Evolutionary conservation across 2,797 vertebrate species (phyloP).

Genomic region (Trachurus trachurus): DNA sequence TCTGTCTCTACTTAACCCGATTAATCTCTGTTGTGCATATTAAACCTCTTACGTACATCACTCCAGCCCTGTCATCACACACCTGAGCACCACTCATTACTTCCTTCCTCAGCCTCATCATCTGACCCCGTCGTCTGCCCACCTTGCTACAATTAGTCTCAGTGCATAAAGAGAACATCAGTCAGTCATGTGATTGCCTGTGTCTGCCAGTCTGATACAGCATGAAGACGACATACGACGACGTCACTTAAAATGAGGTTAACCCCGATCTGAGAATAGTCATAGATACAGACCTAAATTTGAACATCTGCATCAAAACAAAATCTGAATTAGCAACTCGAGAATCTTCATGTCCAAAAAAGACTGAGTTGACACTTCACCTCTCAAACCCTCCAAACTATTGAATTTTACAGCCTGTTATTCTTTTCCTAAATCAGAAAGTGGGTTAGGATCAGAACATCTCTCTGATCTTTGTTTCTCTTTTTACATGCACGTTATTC

Average conservation of each 20-base stretch:
- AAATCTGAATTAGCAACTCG: neutral
- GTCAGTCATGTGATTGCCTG: neutral
- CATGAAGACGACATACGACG: too few relatives aligned
- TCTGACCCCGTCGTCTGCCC: constrained; percentile 15
- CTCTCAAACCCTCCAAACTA: too few relatives aligned
- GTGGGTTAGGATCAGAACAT: neutral
- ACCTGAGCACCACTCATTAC: constrained; percentile 25
- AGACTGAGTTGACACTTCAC: neutral
- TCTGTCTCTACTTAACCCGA: constrained; percentile 12
- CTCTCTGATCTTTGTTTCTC: neutral
- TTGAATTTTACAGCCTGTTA: too few relatives aligned
- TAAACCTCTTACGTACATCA: constrained; percentile 14
- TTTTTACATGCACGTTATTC: neutral
- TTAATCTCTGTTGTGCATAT: constrained; percentile 21
- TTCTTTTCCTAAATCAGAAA: neutral
- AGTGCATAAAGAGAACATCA: neutral
- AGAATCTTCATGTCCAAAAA: neutral
- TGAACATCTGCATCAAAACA: neutral
- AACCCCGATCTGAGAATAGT: neutral
- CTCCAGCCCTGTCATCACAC: constrained; percentile 8
- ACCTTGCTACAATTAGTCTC: neutral
- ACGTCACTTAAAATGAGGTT: neutral
- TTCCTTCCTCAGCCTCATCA: neutral
- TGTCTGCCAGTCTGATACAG: neutral
- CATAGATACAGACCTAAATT: neutral